These are phyloP conservation scores for Brenthis ino DNA, from an alignment of 2,888 invertebrate genomes.

Conservation along the genomic window DNA sequence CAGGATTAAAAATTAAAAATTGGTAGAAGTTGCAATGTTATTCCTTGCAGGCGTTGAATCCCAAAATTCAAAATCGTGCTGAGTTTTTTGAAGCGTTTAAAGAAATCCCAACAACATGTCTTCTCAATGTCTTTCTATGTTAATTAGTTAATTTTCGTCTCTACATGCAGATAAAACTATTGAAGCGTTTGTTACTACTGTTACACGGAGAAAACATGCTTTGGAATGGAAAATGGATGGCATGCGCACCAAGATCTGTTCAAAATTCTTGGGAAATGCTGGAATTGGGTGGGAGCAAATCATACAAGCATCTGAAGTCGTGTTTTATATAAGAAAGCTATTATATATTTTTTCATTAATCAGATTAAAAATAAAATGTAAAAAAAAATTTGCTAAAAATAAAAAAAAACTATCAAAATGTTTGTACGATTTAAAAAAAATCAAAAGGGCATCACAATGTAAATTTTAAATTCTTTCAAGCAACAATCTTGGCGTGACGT, in stretches of 20 bases:
- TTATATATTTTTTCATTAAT: too few relatives aligned
- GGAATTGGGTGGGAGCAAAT: slow-evolving; percentile 50
- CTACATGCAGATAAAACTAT: slow-evolving; percentile 3
- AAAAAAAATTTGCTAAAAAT: not conserved
- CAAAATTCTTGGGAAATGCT: slow-evolving; percentile 54
- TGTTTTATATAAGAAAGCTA: too few relatives aligned
- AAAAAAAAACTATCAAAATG: slow-evolving; percentile 36
- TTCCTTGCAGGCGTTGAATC: too few relatives aligned
- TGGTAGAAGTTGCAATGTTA: too few relatives aligned
- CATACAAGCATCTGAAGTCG: slow-evolving; percentile 48
- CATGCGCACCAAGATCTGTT: slow-evolving; percentile 32
- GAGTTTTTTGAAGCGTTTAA: slow-evolving; percentile 13
- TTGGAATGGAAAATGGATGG: slow-evolving; percentile 43
- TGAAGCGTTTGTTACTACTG: slow-evolving; percentile 2
- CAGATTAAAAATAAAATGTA: not conserved
- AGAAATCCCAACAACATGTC: slow-evolving; percentile 54
- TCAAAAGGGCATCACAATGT: slow-evolving; percentile 38
- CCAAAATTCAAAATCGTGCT: slow-evolving; percentile 7
- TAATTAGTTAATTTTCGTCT: slow-evolving; percentile 41
- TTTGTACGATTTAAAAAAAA: slow-evolving; percentile 50
- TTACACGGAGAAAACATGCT: slow-evolving; percentile 71
- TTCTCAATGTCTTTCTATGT: slow-evolving; percentile 51
- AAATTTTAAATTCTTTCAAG: slow-evolving; percentile 55
- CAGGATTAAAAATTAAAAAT: too few relatives aligned
- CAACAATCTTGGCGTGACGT: slow-evolving; percentile 53